Percentiles rank a stretch among this genome's conserved stretches.
phyloP scores from a whole-genome alignment of 2,797 vertebrate genomes.

The Nannoperca obscura region DNA sequence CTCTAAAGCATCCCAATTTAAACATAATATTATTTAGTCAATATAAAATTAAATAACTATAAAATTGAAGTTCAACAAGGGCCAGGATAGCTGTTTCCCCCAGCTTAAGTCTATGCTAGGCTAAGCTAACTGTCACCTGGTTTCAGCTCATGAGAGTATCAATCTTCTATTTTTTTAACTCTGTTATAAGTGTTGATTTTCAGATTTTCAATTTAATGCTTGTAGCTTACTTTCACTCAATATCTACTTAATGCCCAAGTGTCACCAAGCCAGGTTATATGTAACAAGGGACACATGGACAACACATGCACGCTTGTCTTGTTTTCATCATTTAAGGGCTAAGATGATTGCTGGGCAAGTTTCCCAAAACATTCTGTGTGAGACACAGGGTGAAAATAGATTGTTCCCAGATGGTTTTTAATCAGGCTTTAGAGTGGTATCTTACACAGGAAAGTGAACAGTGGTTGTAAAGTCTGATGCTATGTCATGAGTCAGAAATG shows the following conservation, averaged over 20 bases:
- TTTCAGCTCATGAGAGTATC: neutral
- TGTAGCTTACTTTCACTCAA: neutral
- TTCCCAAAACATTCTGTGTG: slow-evolving; percentile 50
- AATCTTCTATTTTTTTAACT: neutral
- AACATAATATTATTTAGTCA: neutral
- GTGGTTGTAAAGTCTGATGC: slow-evolving; percentile 56
- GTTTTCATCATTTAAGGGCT: slow-evolving; percentile 54
- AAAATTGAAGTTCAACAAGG: neutral
- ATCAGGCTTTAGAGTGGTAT: slow-evolving; percentile 64
- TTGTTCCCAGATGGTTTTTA: slow-evolving; percentile 72
- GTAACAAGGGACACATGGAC: slow-evolving; percentile 9
- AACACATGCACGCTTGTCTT: slow-evolving; percentile 29
- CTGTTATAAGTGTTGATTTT: neutral
- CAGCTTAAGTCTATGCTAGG: neutral
- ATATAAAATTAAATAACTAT: neutral
- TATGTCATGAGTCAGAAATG: slow-evolving; percentile 76
- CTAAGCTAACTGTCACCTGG: neutral
- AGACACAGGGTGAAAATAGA: slow-evolving; percentile 51
- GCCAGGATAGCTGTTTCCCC: neutral
- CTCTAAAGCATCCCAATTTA: neutral
- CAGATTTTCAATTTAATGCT: neutral
- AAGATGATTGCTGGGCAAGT: slow-evolving; percentile 53
- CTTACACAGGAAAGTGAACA: slow-evolving; percentile 43
- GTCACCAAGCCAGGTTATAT: neutral
- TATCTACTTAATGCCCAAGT: slow-evolving; percentile 9